phyloP scores from a whole-genome alignment of 2,888 invertebrate species.

The Sclerodermus sp. region DNA sequence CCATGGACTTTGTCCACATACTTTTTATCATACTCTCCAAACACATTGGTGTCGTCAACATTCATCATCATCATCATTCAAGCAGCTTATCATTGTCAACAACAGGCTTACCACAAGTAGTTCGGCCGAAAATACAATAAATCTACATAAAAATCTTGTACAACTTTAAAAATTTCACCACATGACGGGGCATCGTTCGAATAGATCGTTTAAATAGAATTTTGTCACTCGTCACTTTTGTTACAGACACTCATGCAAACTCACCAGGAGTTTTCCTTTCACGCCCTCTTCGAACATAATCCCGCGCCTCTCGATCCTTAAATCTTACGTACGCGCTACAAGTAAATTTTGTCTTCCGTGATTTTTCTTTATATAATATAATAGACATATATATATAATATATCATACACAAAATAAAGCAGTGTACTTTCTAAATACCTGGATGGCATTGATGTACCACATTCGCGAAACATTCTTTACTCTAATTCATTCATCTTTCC shows the following conservation, averaged over 20 bases:
- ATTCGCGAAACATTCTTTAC: constrained; percentile 8
- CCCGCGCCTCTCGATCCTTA: neutral
- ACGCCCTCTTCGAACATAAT: too few species aligned
- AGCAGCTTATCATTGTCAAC: constrained; percentile 9
- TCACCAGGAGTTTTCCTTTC: too few species aligned
- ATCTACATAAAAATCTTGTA: constrained; percentile 20
- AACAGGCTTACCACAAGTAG: constrained; percentile 17
- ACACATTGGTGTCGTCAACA: neutral
- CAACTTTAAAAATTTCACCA: constrained; percentile 11
- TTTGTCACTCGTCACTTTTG: too few species aligned
- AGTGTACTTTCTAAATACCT: constrained; percentile 47
- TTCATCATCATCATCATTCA: constrained; percentile 5
- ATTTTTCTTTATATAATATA: neutral
- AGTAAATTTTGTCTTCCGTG: constrained; percentile 1
- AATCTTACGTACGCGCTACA: neutral
- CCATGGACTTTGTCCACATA: constrained; percentile 14
- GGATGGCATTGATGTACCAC: constrained; percentile 44
- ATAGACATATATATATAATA: constrained; percentile 8
- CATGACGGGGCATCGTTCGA: too few species aligned
- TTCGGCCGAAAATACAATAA: constrained; percentile 24
- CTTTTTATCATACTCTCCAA: constrained; percentile 9
- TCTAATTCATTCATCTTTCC: too few species aligned
- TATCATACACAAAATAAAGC: constrained; percentile 52
- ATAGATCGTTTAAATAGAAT: too few species aligned
- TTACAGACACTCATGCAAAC: too few species aligned